Evolutionary conservation across 2,888 invertebrate genomes (phyloP).

Genomic region (Tanypteryx hageni): DNA sequence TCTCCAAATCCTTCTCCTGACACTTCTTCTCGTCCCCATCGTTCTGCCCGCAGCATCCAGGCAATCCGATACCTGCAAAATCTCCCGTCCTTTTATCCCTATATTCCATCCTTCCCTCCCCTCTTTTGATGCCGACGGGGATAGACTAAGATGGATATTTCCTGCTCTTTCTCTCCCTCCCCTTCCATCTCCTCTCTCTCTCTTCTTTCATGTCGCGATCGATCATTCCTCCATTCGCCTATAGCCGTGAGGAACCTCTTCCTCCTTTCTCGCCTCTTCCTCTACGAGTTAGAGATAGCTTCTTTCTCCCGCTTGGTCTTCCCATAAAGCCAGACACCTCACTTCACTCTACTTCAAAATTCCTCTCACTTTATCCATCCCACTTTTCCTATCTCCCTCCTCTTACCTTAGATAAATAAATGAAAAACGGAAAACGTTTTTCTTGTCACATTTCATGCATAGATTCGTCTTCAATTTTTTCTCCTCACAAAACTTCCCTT

Average conservation of each 20-base stretch:
- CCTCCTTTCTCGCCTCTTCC: not conserved
- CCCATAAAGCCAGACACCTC: not conserved
- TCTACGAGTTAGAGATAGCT: not conserved
- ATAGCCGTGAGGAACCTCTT: not conserved
- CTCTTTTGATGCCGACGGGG: not conserved
- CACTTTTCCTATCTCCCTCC: not conserved
- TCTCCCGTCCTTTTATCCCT: not conserved
- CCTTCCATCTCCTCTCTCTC: not conserved
- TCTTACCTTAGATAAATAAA: not conserved
- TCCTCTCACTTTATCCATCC: not conserved
- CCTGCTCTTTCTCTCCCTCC: not conserved
- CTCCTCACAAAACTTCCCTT: too few species aligned
- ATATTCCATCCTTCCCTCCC: not conserved
- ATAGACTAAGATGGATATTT: conserved; percentile 20
- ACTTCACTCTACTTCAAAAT: not conserved
- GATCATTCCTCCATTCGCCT: not conserved
- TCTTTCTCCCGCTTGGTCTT: not conserved
- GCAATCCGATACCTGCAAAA: too few species aligned
- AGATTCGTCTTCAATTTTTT: too few species aligned
- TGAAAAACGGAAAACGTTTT: not conserved
- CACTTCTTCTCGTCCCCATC: too few species aligned
- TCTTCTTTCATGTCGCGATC: not conserved
- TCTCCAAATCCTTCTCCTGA: too few species aligned
- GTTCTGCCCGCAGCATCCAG: too few species aligned
- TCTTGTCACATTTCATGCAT: too few species aligned